Percentiles rank a stretch among this genome's conserved stretches.
Evolutionary conservation across 1,140 invertebrate species (phyloP).

Genomic region (Drosophila azteca): DNA sequence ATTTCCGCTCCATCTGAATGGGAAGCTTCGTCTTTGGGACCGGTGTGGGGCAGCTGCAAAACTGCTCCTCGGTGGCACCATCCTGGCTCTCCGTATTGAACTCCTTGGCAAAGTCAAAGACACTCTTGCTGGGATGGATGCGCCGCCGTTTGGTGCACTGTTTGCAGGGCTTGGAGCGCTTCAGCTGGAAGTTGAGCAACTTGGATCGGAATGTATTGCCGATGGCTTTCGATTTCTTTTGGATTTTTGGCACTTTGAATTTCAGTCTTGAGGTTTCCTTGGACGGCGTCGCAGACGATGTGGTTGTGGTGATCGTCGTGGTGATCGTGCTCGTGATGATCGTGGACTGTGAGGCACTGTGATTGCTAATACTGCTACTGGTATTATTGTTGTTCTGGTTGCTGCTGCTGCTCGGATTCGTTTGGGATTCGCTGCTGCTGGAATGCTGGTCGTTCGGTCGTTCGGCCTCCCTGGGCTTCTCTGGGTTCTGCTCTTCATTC

Average conservation of each 20-base stretch:
- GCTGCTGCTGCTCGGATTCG: constrained; percentile 41
- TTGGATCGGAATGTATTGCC: constrained; percentile 81
- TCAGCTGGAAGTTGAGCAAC: constrained; percentile 73
- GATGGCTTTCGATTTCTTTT: constrained; percentile 82
- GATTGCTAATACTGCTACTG: constrained; percentile 47
- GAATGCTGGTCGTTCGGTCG: constrained; percentile 22
- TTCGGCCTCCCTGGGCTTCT: neutral
- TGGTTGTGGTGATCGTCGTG: constrained; percentile 49
- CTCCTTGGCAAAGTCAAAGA: constrained; percentile 75
- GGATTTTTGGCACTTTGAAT: constrained; percentile 82
- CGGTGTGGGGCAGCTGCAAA: constrained; percentile 62
- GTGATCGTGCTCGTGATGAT: constrained; percentile 61
- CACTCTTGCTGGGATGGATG: constrained; percentile 79
- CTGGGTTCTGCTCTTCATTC: constrained; percentile 34
- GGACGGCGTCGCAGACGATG: constrained; percentile 68
- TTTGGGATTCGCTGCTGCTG: constrained; percentile 34
- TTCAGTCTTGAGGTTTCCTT: constrained; percentile 79
- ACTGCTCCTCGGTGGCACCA: constrained; percentile 46
- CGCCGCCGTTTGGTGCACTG: constrained; percentile 75
- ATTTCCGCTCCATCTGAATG: constrained; percentile 33
- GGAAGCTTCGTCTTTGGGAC: constrained; percentile 37
- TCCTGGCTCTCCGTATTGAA: constrained; percentile 43
- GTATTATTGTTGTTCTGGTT: constrained; percentile 42
- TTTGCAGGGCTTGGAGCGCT: constrained; percentile 71
- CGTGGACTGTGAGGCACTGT: constrained; percentile 47